phyloP scores from a whole-genome alignment of 2,113 vertebrate genomes.

The Spilogale gracilis region DNA sequence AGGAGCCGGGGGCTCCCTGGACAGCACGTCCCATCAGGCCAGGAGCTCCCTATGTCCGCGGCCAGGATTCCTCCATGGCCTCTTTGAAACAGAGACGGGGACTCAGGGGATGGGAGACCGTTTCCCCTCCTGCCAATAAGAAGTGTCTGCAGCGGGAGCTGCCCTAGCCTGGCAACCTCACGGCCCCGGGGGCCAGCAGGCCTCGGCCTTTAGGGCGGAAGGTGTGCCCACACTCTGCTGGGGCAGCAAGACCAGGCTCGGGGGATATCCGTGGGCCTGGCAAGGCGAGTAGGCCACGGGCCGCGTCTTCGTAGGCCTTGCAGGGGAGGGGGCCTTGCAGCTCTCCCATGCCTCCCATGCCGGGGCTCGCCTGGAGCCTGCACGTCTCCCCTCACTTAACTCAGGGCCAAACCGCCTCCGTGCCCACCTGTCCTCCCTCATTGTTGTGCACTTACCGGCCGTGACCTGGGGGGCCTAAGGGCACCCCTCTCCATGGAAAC shows the following conservation, averaged over 20 bases:
- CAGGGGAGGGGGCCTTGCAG: not conserved
- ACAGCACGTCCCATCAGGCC: constrained; percentile 81
- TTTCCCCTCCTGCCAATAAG: constrained; percentile 45
- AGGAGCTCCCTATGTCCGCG: constrained; percentile 74
- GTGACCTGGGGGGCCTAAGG: rapidly evolving
- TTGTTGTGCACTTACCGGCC: rapidly evolving
- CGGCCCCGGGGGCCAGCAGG: not conserved
- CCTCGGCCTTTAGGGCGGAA: not conserved
- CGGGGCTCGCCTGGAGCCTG: rapidly evolving
- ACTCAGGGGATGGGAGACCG: constrained; percentile 51
- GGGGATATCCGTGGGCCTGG: not conserved
- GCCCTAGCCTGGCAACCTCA: not conserved
- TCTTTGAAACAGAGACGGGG: constrained; percentile 76
- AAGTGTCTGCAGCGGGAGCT: constrained; percentile 63
- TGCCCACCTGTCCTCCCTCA: not conserved
- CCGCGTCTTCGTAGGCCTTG: not conserved
- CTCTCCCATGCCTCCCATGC: rapidly evolving
- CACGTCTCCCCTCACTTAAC: rapidly evolving
- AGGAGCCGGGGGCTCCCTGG: constrained; percentile 67
- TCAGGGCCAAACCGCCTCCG: not conserved
- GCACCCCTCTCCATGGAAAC: not conserved
- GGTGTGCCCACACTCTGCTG: rapidly evolving
- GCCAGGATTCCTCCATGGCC: constrained; percentile 77
- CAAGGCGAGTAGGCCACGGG: not conserved
- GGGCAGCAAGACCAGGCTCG: not conserved